Conservation (phyloP, 2,113 vertebrate species). For the Delphinapterus leucas region DNA sequence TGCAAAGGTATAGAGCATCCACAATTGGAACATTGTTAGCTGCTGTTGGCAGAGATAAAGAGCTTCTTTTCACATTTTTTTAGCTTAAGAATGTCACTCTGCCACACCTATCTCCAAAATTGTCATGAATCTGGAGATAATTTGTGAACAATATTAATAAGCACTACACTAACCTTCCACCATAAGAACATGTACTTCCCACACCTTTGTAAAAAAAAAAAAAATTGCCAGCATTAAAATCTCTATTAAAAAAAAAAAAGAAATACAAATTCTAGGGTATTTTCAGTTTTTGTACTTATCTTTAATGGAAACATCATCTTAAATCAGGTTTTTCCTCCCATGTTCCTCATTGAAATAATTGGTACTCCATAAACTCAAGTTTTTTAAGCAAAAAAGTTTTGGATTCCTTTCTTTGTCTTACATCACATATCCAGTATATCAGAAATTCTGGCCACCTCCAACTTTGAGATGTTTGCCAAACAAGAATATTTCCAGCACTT, state of each 20-base stretch:
- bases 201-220: not conserved
- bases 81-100: not conserved
- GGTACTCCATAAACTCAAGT: not conserved
- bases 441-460: not conserved
- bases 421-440: not conserved
- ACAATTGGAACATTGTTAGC: not conserved
- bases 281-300: not conserved
- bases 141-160: not conserved
- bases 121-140: not conserved
- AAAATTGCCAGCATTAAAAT: not conserved
- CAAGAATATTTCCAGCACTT: not conserved
- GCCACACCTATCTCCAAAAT: not conserved
- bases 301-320: not conserved
- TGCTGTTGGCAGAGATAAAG: not conserved
- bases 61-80: not conserved
- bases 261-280: not conserved
- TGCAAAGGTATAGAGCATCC: not conserved
- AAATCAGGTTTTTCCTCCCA: not conserved
- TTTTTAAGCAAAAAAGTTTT: not conserved
- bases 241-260: fast-evolving
- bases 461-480: not conserved
- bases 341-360: not conserved
- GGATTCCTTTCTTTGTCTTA: not conserved
- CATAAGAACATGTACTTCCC: not conserved
- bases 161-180: not conserved